Evolutionary conservation across 2,113 vertebrate genomes (phyloP).

Genomic region (Phyllostomus discolor): DNA sequence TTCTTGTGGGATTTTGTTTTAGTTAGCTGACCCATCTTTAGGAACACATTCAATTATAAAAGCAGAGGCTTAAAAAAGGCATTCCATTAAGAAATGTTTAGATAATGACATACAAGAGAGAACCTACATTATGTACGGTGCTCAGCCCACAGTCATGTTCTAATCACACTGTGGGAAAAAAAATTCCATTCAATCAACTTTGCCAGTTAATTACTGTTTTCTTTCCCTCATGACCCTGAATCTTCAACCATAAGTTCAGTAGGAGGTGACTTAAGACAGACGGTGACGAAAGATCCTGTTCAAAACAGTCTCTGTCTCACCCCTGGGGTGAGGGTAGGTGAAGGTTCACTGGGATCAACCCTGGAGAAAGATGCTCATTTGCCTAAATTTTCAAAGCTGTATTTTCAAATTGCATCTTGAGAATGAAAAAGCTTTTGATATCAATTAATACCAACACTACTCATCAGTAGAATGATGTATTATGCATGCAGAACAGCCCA

Average conservation of each 20-base stretch:
- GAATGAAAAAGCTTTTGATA: background rate
- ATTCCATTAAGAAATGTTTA: slow-evolving; percentile 73
- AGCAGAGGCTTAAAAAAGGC: slow-evolving; percentile 64
- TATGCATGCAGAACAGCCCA: background rate
- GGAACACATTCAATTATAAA: slow-evolving; percentile 71
- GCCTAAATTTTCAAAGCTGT: background rate
- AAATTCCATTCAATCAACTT: slow-evolving; percentile 79
- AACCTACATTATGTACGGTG: slow-evolving; percentile 59
- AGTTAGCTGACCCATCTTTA: slow-evolving; percentile 54
- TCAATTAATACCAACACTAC: background rate
- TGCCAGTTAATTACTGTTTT: slow-evolving; percentile 86
- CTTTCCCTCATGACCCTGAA: slow-evolving; percentile 83
- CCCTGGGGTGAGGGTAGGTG: slow-evolving; percentile 58
- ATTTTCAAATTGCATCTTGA: slow-evolving; percentile 26
- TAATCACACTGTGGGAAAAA: slow-evolving; percentile 70
- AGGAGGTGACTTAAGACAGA: slow-evolving; percentile 84
- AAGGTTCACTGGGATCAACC: background rate
- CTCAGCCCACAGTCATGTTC: slow-evolving; percentile 69
- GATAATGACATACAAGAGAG: slow-evolving; percentile 68
- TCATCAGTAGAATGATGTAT: background rate
- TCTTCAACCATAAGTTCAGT: slow-evolving; percentile 83
- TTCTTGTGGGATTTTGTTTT: slow-evolving; percentile 49
- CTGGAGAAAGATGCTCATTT: background rate
- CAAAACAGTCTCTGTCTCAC: slow-evolving; percentile 79
- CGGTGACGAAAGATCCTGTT: slow-evolving; percentile 82